These are phyloP conservation scores for Arothron firmamentum DNA, from an alignment of 2,113 vertebrate species.

Conservation along the genomic window DNA sequence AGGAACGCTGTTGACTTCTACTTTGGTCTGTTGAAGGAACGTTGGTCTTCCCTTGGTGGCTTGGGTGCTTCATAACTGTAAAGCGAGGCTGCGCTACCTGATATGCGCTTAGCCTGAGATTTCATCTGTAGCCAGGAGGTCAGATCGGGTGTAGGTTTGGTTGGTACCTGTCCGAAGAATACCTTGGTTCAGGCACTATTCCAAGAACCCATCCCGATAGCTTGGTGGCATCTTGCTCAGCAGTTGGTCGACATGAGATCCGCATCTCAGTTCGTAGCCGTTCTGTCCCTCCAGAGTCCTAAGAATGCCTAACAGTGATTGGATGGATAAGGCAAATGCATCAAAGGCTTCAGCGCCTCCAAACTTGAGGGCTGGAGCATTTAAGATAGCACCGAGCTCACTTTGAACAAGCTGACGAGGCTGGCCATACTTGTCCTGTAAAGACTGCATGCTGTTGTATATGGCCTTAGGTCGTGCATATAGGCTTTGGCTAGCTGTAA, in stretches of 20 bases:
- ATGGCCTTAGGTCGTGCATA: neutral
- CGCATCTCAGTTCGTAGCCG: neutral
- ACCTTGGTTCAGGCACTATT: neutral
- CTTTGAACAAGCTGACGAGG: conserved; percentile 20
- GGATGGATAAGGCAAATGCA: neutral
- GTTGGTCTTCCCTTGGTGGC: neutral
- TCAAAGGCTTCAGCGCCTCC: neutral
- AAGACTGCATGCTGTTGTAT: conserved; percentile 3
- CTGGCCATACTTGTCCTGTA: conserved; percentile 30
- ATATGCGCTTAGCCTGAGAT: neutral
- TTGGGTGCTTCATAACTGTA: neutral
- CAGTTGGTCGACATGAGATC: neutral
- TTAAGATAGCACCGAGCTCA: conserved; percentile 20
- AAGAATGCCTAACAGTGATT: neutral
- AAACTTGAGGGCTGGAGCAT: neutral
- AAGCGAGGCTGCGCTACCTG: neutral
- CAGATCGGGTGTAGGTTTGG: neutral
- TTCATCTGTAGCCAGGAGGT: neutral
- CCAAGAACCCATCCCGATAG: neutral
- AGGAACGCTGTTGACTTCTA: neutral
- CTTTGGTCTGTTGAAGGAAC: neutral
- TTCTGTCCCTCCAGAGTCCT: neutral
- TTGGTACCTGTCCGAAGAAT: neutral
- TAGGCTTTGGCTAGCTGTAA: neutral
- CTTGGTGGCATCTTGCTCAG: neutral